Conservation (phyloP, 2,113 vertebrate genomes). For the Todiramphus chloris region DNA sequence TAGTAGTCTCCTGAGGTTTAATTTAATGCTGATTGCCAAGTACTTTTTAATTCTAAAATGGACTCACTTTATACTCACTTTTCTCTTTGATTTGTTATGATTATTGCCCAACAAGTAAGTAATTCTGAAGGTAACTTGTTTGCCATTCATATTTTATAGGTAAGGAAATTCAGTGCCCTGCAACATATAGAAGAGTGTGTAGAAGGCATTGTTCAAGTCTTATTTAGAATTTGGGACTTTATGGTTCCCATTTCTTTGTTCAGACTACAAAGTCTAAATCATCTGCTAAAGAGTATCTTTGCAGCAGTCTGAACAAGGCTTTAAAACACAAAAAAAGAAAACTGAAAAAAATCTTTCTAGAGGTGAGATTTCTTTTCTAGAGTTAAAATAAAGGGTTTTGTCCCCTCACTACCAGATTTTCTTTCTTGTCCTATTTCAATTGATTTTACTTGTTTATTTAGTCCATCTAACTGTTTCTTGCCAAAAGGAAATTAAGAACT, state of each 20-base stretch:
- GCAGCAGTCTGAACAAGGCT: neutral
- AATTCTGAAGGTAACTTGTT: neutral
- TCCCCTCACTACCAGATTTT: neutral
- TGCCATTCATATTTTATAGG: neutral
- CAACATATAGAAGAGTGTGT: neutral
- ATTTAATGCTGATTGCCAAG: conserved; percentile 23
- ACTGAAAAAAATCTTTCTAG: neutral
- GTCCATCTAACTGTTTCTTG: neutral
- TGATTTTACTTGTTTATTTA: conserved; percentile 9
- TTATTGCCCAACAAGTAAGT: neutral
- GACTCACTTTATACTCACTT: neutral
- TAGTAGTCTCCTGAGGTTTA: neutral
- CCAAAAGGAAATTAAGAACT: conserved; percentile 19
- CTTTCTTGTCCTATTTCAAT: neutral
- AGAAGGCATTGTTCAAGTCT: neutral
- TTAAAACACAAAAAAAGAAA: neutral
- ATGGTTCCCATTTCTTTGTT: neutral
- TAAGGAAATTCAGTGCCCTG: neutral
- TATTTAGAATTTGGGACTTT: neutral
- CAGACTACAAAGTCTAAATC: neutral
- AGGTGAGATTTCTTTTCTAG: neutral
- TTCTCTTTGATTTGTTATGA: conserved; percentile 5
- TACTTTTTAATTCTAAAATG: conserved; percentile 2
- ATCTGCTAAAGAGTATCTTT: neutral
- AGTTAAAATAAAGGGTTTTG: neutral